phyloP scores from a whole-genome alignment of 2,797 vertebrate species.

The Sebastes kiyomatsui region DNA sequence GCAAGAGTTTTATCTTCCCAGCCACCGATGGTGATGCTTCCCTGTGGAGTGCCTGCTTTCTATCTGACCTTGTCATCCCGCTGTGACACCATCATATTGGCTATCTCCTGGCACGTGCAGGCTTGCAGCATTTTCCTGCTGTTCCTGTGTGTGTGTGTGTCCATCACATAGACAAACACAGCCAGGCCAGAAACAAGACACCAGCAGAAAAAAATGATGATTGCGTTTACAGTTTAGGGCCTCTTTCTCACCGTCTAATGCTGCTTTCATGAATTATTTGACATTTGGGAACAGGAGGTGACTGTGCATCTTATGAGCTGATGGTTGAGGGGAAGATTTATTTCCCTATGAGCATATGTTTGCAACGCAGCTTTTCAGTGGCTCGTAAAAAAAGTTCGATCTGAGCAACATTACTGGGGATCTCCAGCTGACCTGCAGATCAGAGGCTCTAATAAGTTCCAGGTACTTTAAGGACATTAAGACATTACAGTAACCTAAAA shows the following conservation, averaged over 20 bases:
- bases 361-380: constrained; percentile 14
- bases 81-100: constrained; percentile 43
- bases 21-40: constrained; percentile 58
- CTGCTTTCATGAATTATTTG: constrained; percentile 19
- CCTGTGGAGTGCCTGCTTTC: constrained; percentile 51
- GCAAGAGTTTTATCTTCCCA: constrained; percentile 62
- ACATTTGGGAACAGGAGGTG: constrained; percentile 10
- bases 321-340: constrained; percentile 9
- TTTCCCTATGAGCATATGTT: constrained; percentile 4
- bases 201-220: background rate
- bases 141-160: background rate
- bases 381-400: constrained; percentile 21
- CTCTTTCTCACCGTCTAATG: background rate
- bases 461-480: constrained; percentile 6
- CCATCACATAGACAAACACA: constrained; percentile 1
- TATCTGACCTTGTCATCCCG: constrained; percentile 65
- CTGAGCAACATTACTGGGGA: background rate
- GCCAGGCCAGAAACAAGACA: background rate
- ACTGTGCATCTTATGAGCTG: constrained; percentile 7
- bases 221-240: background rate
- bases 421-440: constrained; percentile 19
- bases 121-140: constrained; percentile 26
- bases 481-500: background rate
- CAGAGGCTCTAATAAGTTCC: constrained; percentile 16
- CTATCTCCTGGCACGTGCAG: constrained; percentile 32